Percentiles rank a stretch among this genome's conserved stretches.
Evolutionary conservation across 2,113 vertebrate species (phyloP).

Genomic region (Acanthochromis polyacanthus): DNA sequence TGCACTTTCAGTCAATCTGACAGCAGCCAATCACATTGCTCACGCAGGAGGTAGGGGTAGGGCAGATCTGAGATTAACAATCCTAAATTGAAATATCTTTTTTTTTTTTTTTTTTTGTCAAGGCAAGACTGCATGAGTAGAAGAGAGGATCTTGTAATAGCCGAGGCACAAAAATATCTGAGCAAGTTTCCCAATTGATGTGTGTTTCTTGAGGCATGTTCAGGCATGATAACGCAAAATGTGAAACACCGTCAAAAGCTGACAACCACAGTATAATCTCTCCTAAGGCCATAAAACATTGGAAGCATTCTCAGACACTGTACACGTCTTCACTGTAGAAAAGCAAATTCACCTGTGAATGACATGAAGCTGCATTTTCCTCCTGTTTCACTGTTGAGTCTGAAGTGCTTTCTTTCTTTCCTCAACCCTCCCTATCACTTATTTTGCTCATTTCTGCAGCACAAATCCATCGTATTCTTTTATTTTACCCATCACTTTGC

Average conservation of each 20-base stretch:
- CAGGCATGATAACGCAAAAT: conserved; percentile 29
- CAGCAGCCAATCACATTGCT: no score
- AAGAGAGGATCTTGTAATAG: neutral
- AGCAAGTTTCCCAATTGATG: neutral
- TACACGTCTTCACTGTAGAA: conserved; percentile 1
- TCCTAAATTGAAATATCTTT: neutral
- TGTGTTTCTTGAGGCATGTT: conserved; percentile 25
- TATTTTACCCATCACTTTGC: conserved; percentile 1
- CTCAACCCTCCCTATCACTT: neutral
- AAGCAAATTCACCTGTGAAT: conserved; percentile 14
- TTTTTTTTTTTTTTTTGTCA: neutral
- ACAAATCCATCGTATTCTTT: neutral
- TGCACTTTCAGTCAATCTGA: neutral
- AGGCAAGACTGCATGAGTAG: neutral
- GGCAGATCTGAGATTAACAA: neutral
- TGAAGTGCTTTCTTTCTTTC: neutral
- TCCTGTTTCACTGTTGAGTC: neutral
- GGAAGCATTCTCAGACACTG: conserved; percentile 15
- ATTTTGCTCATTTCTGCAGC: neutral
- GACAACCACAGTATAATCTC: conserved; percentile 17
- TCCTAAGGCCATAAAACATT: conserved; percentile 28
- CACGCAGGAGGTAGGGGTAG: neutral
- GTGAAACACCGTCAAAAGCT: conserved; percentile 24
- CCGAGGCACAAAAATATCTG: neutral
- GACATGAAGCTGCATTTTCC: conserved; percentile 9